Base-by-base conservation (phyloP, 1,140 invertebrate species). In the Asbolus verrucosus region DNA sequence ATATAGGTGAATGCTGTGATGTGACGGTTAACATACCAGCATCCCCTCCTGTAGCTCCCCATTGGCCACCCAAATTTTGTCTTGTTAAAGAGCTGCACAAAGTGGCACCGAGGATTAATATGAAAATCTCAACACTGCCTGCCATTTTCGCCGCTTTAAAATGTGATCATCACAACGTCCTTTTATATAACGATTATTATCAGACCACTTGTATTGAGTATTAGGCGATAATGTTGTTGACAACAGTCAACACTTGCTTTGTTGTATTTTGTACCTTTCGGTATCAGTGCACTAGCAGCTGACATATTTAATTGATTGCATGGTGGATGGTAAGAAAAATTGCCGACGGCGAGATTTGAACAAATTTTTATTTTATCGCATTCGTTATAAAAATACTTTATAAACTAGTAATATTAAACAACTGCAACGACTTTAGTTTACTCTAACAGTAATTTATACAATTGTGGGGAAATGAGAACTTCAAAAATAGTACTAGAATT, bases 341-440 rank as follows among this genome's bases (percentile, higher is more conserved):
- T 6, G 14, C 27, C 27, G 24, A 11, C 21, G 27, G 27, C 46
- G 21, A 24, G 46, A 54, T 54, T 27, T 27, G 46, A 27, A 54
- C 19, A 54, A 24, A 18, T 50, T 50, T 54, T 54, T 8, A 27
- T 18, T 9, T 46, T 27, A 27, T n/a, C n/a, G 8, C 8, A 27
- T 27, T 8, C 33, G 27, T 30, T 54, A 54, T 21, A 54, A 54
- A 54, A 54, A 54, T 54, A 54, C 18, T 19, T 43, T 46, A 9
- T n/a, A 46, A 19, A 24, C 46, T 54, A 24, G 19, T 11, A 50
- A 50, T 36, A 6, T 24, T 50, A 5, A 24, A 27, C 21, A 54
- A 54, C 21, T 11, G 46, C 11, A 36, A 36, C 33, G 33, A 27
- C 8, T 27, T 2, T n/a, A n/a, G n/a, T n/a, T n/a, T 36, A 14